These are phyloP conservation scores for Cyprinodon diabolis DNA, from an alignment of 2,797 vertebrate species.

Conservation along the genomic window DNA sequence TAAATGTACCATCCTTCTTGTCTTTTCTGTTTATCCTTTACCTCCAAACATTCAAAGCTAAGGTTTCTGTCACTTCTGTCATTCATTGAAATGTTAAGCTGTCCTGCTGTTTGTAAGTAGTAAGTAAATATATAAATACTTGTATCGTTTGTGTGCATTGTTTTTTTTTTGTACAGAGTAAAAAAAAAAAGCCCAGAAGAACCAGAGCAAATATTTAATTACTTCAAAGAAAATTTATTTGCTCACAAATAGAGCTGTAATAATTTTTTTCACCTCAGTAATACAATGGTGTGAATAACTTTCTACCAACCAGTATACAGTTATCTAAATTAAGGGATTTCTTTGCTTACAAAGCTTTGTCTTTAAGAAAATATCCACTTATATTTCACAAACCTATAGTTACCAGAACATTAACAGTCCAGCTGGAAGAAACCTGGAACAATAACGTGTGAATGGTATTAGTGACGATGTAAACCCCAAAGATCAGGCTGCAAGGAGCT, in stretches of 20 bases:
- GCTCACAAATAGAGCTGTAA: constrained; percentile 76
- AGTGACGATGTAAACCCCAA: constrained; percentile 20
- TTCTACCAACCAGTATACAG: constrained; percentile 28
- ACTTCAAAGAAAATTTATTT: constrained; percentile 72
- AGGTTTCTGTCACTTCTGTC: not conserved
- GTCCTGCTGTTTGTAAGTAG: not conserved
- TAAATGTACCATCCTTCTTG: constrained; percentile 55
- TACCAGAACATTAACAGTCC: constrained; percentile 21
- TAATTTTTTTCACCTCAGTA: constrained; percentile 67
- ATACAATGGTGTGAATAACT: constrained; percentile 64
- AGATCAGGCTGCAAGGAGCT: constrained; percentile 24
- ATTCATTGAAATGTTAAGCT: constrained; percentile 15
- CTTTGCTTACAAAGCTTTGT: constrained; percentile 56
- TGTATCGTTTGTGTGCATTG: not conserved
- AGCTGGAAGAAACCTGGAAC: constrained; percentile 32
- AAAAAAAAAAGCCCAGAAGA: not conserved
- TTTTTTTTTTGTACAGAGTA: not conserved
- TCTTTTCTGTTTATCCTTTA: constrained; percentile 6
- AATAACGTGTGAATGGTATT: constrained; percentile 15
- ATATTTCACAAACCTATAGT: constrained; percentile 47
- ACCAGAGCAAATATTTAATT: constrained; percentile 20
- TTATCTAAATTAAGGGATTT: constrained; percentile 46
- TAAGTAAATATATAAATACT: constrained; percentile 24
- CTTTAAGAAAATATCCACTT: constrained; percentile 71
- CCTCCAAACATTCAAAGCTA: not conserved